Base-by-base conservation (phyloP, 2,797 vertebrate species). In the Apodemus agrarius region DNA sequence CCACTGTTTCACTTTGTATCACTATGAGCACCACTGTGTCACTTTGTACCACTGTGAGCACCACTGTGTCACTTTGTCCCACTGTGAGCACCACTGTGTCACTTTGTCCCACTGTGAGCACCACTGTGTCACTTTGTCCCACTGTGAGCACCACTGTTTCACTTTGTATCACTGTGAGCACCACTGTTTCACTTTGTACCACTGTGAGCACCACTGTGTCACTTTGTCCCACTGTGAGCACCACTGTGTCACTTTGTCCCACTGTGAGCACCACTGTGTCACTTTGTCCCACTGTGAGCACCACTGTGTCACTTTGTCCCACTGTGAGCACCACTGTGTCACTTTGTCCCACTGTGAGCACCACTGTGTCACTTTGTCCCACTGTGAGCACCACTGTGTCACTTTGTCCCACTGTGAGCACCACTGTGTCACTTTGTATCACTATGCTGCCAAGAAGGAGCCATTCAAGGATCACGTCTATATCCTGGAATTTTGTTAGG, bases 401-500 rank as follows among this genome's bases (percentile, higher is more conserved):
- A 93, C 94, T 96, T 54, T 46, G 29, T 96, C 78, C 90, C 91
- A 79, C 19, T 88, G 29, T 75, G 57, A 96, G 54, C 86, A 49
- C 63, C 85, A 89, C 86, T 80, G 94, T 95, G 93, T 89, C 93
- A 93, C 94, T 96, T 54, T 46, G 29, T 96, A 81, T 92, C 91
- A 79, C 19, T 88, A 24, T 75, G 57, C 63, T 90, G 61, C 24
- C 29, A 10, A 89, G 89, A 76, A 1, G 29, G n/a, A 90, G 94
- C 67, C 34, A 21, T 72, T 95, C 78, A 67, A 59, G 74, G 89
- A 95, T 91, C 91, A 85, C 83, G 97, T 97, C 89, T 96, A 78
- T 93, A 86, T 67, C 91, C 84, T 93, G 84, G 89, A 94, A 96
- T 96, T 96, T 95, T 86, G 84, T 96, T 95, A 96, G 91, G 72